Evolutionary conservation across 2,888 invertebrate species (phyloP).

Genomic region (Chelonus formosanus): DNA sequence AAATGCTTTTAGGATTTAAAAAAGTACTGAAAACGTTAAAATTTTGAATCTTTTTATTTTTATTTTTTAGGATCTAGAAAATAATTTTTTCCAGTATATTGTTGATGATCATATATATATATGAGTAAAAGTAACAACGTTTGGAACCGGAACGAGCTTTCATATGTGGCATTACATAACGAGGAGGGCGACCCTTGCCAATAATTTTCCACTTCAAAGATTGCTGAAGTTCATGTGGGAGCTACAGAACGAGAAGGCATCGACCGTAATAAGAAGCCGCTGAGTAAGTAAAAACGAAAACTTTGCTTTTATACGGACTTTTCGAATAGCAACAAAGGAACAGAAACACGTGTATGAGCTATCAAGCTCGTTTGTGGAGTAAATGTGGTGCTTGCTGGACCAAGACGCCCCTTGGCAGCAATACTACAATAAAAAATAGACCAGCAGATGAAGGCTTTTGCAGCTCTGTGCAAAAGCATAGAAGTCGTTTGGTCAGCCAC

Average conservation of each 20-base stretch:
- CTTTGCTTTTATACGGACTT: slow-evolving; percentile 24
- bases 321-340: slow-evolving; percentile 10
- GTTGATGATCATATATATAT: neutral
- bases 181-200: slow-evolving; percentile 6
- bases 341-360: slow-evolving; percentile 1
- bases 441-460: slow-evolving; percentile 30
- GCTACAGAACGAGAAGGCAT: slow-evolving; percentile 19
- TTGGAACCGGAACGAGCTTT: slow-evolving; percentile 14
- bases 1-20: too few relatives aligned
- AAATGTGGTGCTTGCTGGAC: slow-evolving; percentile 47
- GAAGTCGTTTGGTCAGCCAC: slow-evolving; percentile 39
- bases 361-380: neutral
- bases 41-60: slow-evolving; percentile 3
- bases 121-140: slow-evolving; percentile 6
- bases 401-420: slow-evolving; percentile 50
- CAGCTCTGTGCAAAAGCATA: slow-evolving; percentile 34
- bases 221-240: slow-evolving; percentile 30
- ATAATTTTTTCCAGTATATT: slow-evolving; percentile 21
- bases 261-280: slow-evolving; percentile 29
- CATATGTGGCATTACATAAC: neutral
- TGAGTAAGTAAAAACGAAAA: slow-evolving; percentile 14
- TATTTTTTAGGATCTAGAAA: slow-evolving; percentile 18
- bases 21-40: too few relatives aligned
- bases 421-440: slow-evolving; percentile 37
- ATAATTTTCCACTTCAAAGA: slow-evolving; percentile 40